Percentiles rank a stretch among this genome's conserved stretches.
Evolutionary conservation across 2,888 invertebrate genomes (phyloP).

Genomic region (Quadroppia sp.): DNA sequence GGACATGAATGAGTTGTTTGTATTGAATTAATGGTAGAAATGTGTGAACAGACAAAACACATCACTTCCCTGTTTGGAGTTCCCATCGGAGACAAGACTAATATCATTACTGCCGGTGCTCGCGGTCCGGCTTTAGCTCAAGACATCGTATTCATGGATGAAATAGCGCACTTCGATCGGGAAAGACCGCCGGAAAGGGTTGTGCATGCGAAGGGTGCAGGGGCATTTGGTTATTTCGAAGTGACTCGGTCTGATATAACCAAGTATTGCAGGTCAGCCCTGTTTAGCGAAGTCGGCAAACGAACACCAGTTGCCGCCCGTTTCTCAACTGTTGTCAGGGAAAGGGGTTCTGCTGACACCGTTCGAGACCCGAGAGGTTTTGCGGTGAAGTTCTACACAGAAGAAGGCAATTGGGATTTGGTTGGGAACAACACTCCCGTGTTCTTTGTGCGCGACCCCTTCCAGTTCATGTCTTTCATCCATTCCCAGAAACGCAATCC

Average conservation of each 20-base stretch:
- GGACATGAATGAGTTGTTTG: neutral
- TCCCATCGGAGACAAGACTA: conserved; percentile 72
- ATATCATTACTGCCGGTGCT: conserved; percentile 76
- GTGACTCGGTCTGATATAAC: conserved; percentile 72
- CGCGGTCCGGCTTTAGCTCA: conserved; percentile 80
- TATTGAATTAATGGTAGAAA: neutral
- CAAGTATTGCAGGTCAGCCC: conserved; percentile 70
- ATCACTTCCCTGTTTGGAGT: conserved; percentile 67
- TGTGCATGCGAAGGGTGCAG: conserved; percentile 90
- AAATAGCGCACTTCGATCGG: conserved; percentile 61
- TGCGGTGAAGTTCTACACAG: conserved; percentile 87
- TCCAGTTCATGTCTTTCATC: conserved; percentile 87
- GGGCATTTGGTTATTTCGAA: conserved; percentile 81
- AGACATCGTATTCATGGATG: conserved; percentile 65
- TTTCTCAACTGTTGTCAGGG: conserved; percentile 78
- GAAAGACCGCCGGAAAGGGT: conserved; percentile 95
- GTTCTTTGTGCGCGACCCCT: conserved; percentile 85
- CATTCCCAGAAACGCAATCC: conserved; percentile 97
- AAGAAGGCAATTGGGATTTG: conserved; percentile 82
- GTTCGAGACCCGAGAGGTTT: conserved; percentile 87
- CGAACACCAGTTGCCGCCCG: conserved; percentile 72
- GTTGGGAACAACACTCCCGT: conserved; percentile 86
- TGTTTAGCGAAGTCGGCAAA: conserved; percentile 73
- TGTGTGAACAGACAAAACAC: neutral
- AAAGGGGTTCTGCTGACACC: conserved; percentile 84